Base-by-base conservation (phyloP, 2,888 invertebrate species). In the Melanotus villosus region DNA sequence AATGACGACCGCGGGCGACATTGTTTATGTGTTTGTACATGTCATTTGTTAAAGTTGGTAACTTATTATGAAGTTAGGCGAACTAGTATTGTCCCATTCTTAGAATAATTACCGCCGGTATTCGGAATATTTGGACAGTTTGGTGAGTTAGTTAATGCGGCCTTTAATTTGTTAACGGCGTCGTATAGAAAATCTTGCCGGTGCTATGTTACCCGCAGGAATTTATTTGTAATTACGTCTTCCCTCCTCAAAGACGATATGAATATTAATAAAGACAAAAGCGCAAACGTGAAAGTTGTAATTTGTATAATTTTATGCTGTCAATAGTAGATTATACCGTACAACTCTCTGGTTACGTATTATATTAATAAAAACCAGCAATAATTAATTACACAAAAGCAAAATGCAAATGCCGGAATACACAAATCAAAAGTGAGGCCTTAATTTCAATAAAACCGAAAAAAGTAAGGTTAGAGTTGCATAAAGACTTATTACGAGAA, bases 71-170 rank as follows among this genome's bases (percentile, higher is more conserved):
- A 60, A 45, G 47, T 60, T 60, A 19, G 45, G 32, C 34, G 23
- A 19, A n/a, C 21, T 18, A 12, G 62, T 56, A 64, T 56, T 64
- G 56, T 56, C 64, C 54, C 41, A 56, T 64, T 64, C 64, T 64
- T 64, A 26, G 64, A 64, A 64, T 43, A 56, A 54, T 43, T 56
- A 52, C 38, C 5, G 21, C 12, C 54, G 38, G 62, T 50, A 62
- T 62, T 62, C 36, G 19, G 34, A 62, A 50, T 62, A 62, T 62
- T 50, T 52, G 43, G 62, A 62, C 62, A 62, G 62, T 62, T 62
- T 26, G 59, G 62, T 62, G 34, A 50, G 50, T 21, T 62, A 50
- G 16, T n/a, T n/a, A n/a, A 34, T 32, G 50, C 14, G 50, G 38
- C 12, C 21, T 62, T 21, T 50, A 50, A 62, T 62, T 50, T 50